phyloP scores from a whole-genome alignment of 2,797 vertebrate species.

The Psittacula derbiana region DNA sequence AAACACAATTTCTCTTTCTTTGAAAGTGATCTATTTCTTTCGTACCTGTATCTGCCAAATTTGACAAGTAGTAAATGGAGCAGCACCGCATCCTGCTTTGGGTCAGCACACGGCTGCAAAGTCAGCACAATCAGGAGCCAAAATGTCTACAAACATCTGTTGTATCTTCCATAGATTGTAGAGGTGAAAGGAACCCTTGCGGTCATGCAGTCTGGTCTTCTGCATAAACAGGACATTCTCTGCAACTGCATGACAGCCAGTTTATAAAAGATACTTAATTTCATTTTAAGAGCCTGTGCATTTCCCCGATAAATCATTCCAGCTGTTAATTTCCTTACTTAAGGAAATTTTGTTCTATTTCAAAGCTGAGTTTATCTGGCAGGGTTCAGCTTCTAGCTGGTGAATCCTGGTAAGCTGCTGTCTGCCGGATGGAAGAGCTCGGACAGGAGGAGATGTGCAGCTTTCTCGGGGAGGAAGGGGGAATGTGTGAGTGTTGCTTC shows the following conservation, averaged over 20 bases:
- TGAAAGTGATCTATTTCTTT: not conserved
- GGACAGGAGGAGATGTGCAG: not conserved
- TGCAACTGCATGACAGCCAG: not conserved
- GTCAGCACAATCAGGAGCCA: not conserved
- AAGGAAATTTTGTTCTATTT: slow-evolving; percentile 9
- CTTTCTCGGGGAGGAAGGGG: not conserved
- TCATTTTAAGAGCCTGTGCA: not conserved
- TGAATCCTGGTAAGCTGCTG: not conserved
- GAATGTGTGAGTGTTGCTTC: not conserved
- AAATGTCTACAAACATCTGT: not conserved
- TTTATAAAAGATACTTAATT: slow-evolving; percentile 3
- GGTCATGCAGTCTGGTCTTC: not conserved
- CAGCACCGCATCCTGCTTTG: not conserved
- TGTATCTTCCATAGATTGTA: not conserved
- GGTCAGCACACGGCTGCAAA: not conserved
- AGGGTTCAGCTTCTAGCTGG: not conserved
- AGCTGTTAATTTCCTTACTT: slow-evolving; percentile 39
- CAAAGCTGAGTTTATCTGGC: not conserved
- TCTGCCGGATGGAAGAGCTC: not conserved
- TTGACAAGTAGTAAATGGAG: not conserved
- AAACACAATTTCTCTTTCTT: not conserved
- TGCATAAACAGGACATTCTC: not conserved
- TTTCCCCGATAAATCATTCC: slow-evolving; percentile 21
- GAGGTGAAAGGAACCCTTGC: not conserved
- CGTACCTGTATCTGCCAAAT: not conserved